Conservation (phyloP, 2,113 vertebrate species). For the Charadrius vociferus region DNA sequence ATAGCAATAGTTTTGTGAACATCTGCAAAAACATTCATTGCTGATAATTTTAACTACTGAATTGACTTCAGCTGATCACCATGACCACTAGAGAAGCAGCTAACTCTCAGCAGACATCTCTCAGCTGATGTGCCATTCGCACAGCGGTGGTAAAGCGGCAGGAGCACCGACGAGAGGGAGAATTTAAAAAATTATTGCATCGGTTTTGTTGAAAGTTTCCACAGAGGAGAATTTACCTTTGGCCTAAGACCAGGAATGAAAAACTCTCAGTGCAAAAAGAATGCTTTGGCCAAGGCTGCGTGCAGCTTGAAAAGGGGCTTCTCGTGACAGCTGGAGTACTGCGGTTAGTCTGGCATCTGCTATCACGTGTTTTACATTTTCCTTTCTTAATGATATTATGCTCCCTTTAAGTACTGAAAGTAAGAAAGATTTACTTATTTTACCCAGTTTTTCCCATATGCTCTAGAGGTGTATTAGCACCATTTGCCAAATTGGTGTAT, state of each 20-base stretch:
- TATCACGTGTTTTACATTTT: constrained; percentile 49
- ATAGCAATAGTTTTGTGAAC: neutral
- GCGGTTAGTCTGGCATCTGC: constrained; percentile 52
- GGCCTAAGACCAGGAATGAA: constrained; percentile 37
- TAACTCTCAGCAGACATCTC: neutral
- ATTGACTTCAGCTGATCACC: neutral
- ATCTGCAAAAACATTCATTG: neutral
- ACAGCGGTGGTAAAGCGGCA: neutral
- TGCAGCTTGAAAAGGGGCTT: neutral
- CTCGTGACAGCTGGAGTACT: constrained; percentile 12
- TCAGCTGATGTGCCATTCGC: neutral
- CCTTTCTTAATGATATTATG: constrained; percentile 47
- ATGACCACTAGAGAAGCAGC: neutral
- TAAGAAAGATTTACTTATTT: constrained; percentile 16
- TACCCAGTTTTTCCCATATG: neutral
- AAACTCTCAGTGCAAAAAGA: neutral
- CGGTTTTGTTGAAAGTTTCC: neutral
- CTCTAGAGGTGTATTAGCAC: neutral
- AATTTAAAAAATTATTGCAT: neutral
- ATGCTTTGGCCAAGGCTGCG: neutral
- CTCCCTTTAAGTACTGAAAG: neutral
- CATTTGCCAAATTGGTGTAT: neutral
- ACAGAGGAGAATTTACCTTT: constrained; percentile 24
- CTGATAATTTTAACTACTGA: neutral
- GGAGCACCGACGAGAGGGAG: neutral